Conservation (phyloP, 2,888 invertebrate species). For the Octonoba sinensis region DNA sequence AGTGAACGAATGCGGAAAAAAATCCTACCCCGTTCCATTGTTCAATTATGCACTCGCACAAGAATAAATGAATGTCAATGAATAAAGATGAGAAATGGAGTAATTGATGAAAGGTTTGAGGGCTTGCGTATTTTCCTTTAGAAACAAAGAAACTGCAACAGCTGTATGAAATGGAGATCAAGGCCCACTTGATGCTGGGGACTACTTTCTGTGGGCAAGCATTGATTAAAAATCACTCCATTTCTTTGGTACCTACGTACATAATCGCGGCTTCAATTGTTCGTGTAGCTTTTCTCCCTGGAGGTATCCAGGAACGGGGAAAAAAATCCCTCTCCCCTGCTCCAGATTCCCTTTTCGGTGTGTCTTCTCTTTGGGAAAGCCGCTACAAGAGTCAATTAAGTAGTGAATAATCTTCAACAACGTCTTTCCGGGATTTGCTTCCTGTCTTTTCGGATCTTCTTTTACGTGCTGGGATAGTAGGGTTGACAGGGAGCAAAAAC, state of each 20-base stretch:
- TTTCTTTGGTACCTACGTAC: conserved; percentile 34
- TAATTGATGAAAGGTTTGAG: conserved; percentile 32
- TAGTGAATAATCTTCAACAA: conserved; percentile 29
- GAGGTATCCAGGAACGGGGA: conserved; percentile 2
- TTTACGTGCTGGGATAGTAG: conserved; percentile 2
- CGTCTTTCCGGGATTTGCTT: conserved; percentile 5
- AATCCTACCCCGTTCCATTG: conserved; percentile 40
- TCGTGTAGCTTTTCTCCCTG: conserved; percentile 12
- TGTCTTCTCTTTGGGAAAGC: conserved; percentile 37
- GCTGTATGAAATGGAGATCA: conserved; percentile 28
- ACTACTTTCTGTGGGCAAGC: conserved; percentile 5
- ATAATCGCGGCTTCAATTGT: conserved; percentile 34
- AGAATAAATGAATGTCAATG: conserved; percentile 54
- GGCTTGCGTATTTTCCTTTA: conserved; percentile 25
- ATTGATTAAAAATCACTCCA: conserved; percentile 58
- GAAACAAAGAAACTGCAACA: conserved; percentile 42
- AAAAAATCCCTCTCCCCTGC: conserved; percentile 5
- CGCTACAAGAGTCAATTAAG: conserved; percentile 54
- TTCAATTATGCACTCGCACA: conserved; percentile 56
- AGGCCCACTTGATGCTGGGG: conserved; percentile 29
- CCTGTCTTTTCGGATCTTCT: conserved; percentile 18
- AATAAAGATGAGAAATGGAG: conserved; percentile 36
- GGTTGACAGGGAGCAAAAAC: no score
- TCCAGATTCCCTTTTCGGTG: conserved; percentile 31
- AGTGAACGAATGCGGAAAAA: conserved; percentile 21